Evolutionary conservation across 2,797 vertebrate genomes (phyloP).

Genomic region (Microctenopoma stevenorrisi): DNA sequence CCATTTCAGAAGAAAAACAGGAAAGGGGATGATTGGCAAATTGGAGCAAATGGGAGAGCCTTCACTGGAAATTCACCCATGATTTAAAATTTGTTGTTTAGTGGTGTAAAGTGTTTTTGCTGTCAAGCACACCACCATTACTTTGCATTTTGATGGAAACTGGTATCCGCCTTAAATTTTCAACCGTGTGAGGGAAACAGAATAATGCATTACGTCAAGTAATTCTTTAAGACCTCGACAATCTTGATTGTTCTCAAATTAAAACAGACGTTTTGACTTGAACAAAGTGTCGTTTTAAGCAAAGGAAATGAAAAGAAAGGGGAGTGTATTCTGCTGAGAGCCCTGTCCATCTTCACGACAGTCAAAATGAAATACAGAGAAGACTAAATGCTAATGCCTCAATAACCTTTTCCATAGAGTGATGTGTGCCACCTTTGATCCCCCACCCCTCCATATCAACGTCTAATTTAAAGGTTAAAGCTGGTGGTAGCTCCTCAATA

Average conservation of each 20-base stretch:
- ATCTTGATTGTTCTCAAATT: not conserved
- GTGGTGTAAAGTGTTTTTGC: not conserved
- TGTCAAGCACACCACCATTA: not conserved
- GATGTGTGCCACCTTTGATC: constrained; percentile 69
- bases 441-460: constrained; percentile 41
- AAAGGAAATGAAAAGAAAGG: not conserved
- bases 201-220: not conserved
- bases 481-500: constrained; percentile 46
- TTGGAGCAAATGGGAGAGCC: not conserved
- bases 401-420: constrained; percentile 77
- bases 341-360: constrained; percentile 53
- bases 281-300: not conserved
- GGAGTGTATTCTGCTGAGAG: constrained; percentile 4
- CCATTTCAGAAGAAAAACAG: not conserved
- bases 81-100: not conserved
- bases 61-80: not conserved
- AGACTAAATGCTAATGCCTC: constrained; percentile 73
- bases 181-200: not conserved
- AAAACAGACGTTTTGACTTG: not conserved
- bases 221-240: not conserved
- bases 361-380: constrained; percentile 60
- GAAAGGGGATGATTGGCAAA: not conserved
- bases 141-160: not conserved
- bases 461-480: constrained; percentile 77
- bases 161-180: not conserved